Evolutionary conservation across 64 coral and sea anemone genomes (phyloP).

Genomic region (Dendrophyllia cribrosa): DNA sequence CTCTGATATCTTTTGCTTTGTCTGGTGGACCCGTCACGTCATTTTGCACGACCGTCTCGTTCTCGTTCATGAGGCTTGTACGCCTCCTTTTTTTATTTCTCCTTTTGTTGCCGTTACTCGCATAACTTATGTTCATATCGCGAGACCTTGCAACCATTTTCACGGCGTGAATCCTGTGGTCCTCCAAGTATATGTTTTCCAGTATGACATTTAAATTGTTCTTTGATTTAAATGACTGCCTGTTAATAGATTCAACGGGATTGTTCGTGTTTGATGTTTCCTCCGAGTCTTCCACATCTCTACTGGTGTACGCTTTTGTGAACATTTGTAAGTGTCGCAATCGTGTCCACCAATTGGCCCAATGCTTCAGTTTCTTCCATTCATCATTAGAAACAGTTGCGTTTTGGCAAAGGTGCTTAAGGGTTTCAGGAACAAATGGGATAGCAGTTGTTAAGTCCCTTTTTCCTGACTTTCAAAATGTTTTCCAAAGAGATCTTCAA

Average conservation of each 20-base stretch:
- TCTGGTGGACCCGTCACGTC: too few species aligned
- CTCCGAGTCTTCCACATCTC: conserved; percentile 26
- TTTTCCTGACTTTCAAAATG: conserved; percentile 32
- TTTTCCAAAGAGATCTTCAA: too few species aligned
- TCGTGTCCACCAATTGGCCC: conserved; percentile 59
- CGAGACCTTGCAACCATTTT: too few species aligned
- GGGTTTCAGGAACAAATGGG: neutral
- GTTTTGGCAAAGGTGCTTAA: neutral
- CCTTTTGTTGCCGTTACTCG: too few species aligned
- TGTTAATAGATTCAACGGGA: conserved; percentile 2
- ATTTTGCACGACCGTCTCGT: too few species aligned
- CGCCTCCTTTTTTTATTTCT: too few species aligned
- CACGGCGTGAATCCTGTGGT: too few species aligned
- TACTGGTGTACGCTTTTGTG: conserved; percentile 33
- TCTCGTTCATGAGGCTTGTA: too few species aligned
- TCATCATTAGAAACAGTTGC: conserved; percentile 1
- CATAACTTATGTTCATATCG: too few species aligned
- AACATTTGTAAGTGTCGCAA: conserved; percentile 60
- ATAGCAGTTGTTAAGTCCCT: neutral
- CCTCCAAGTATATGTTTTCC: neutral
- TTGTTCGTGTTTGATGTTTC: neutral
- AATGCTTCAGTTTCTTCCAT: conserved; percentile 36
- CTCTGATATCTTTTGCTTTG: too few species aligned
- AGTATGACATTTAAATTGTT: conserved; percentile 5
- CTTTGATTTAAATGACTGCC: neutral